These are phyloP conservation scores for Macrophya annulata DNA, from an alignment of 2,888 invertebrate species.

Conservation along the genomic window DNA sequence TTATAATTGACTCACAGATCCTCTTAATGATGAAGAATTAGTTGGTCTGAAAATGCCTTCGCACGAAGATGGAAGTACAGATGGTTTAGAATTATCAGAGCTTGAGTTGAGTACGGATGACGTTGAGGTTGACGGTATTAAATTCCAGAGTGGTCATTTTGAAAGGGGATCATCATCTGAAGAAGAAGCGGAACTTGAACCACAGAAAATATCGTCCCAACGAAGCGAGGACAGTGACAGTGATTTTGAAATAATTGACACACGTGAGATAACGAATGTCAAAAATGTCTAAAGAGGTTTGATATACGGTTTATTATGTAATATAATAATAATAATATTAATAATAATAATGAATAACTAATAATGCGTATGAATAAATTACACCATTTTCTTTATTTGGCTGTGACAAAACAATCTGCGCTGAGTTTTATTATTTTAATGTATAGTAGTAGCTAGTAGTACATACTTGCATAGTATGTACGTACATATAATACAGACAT, in stretches of 20 bases:
- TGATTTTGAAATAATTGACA: conserved; percentile 77
- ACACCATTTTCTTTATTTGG: conserved; percentile 50
- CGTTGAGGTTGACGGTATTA: conserved; percentile 72
- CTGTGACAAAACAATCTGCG: conserved; percentile 36
- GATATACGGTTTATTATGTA: conserved; percentile 43
- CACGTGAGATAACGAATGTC: conserved; percentile 70
- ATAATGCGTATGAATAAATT: conserved; percentile 12
- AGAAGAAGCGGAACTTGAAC: conserved; percentile 72
- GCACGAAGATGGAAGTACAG: conserved; percentile 77
- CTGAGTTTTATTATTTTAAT: conserved; percentile 19
- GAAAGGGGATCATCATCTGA: conserved; percentile 75
- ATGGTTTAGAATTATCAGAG: conserved; percentile 76
- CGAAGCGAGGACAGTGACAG: conserved; percentile 75
- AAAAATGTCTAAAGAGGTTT: conserved; percentile 62
- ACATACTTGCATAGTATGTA: background rate
- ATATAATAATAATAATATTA: conserved; percentile 14
- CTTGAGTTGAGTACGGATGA: conserved; percentile 74
- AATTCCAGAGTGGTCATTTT: conserved; percentile 76
- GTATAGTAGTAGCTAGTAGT: background rate
- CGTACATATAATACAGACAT: background rate
- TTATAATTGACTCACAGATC: conserved; percentile 65
- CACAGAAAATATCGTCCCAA: conserved; percentile 67
- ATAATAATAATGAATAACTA: background rate
- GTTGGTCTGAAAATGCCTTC: conserved; percentile 75
- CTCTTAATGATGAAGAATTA: conserved; percentile 75